Percentiles rank a stretch among this genome's conserved stretches.
phyloP scores from a whole-genome alignment of 1,140 invertebrate genomes.

The Macrocentrus cingulum region DNA sequence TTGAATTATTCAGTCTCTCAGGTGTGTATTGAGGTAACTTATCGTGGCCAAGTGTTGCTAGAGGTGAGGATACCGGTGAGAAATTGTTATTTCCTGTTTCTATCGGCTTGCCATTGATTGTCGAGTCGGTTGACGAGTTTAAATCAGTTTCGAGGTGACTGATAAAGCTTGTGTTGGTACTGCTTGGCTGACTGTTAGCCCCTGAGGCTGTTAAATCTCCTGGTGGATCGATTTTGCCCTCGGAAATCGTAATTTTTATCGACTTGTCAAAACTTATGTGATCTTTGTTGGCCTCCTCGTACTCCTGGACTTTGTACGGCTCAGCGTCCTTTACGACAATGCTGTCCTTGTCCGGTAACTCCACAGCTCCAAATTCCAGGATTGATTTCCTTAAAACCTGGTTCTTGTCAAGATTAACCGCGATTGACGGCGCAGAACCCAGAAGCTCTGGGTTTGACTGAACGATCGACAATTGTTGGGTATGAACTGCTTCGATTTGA shows the following conservation, averaged over 20 bases:
- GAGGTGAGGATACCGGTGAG: neutral
- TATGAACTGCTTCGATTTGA: slow-evolving; percentile 60
- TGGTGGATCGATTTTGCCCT: slow-evolving; percentile 41
- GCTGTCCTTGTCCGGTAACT: slow-evolving; percentile 56
- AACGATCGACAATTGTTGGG: slow-evolving; percentile 51
- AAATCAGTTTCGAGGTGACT: neutral
- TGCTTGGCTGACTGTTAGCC: slow-evolving; percentile 14
- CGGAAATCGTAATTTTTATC: slow-evolving; percentile 49
- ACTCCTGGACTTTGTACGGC: slow-evolving; percentile 53
- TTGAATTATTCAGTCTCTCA: neutral
- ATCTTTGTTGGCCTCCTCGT: slow-evolving; percentile 54
- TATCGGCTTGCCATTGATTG: neutral
- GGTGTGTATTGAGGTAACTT: neutral
- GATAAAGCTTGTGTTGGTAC: neutral
- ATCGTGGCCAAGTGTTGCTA: neutral
- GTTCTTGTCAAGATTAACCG: slow-evolving; percentile 42
- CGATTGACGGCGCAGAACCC: slow-evolving; percentile 40
- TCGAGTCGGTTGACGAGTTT: neutral
- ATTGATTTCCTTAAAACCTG: slow-evolving; percentile 52
- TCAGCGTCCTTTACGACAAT: slow-evolving; percentile 49
- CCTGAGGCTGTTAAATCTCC: slow-evolving; percentile 11
- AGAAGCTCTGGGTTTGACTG: slow-evolving; percentile 45
- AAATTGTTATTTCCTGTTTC: slow-evolving; percentile 7
- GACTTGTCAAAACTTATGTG: slow-evolving; percentile 60
- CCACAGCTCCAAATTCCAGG: slow-evolving; percentile 56